Evolutionary conservation across 2,888 invertebrate genomes (phyloP).

Genomic region (Sminthurides aquaticus): DNA sequence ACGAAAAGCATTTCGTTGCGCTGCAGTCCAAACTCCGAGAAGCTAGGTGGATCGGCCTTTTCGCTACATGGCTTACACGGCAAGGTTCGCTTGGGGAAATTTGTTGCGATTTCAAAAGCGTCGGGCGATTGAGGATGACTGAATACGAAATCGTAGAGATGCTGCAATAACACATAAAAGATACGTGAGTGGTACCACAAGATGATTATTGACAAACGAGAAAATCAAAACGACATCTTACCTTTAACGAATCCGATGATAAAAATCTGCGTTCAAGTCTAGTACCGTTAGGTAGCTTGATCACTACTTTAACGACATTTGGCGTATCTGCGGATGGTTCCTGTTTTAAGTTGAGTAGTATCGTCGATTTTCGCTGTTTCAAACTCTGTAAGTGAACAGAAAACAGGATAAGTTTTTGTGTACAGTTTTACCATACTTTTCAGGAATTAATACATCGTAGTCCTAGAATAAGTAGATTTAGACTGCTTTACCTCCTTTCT

Average conservation of each 20-base stretch:
- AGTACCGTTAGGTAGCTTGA: slow-evolving; percentile 84
- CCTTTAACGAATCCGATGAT: slow-evolving; percentile 70
- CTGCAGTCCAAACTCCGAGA: slow-evolving; percentile 72
- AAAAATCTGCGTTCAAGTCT: slow-evolving; percentile 81
- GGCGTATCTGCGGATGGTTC: slow-evolving; percentile 68
- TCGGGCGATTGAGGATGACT: slow-evolving; percentile 88
- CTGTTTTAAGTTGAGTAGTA: slow-evolving; percentile 47
- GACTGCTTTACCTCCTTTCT: slow-evolving; percentile 42
- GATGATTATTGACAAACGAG: too few relatives aligned
- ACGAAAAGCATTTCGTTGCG: slow-evolving; percentile 88
- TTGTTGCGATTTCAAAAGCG: slow-evolving; percentile 89
- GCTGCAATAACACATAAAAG: slow-evolving; percentile 58
- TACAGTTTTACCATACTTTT: background rate
- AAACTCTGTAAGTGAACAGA: slow-evolving; percentile 38
- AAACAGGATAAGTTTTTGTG: background rate
- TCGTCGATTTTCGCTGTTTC: slow-evolving; percentile 47
- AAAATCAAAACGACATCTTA: too few relatives aligned
- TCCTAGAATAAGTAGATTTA: background rate
- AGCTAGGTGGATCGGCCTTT: slow-evolving; percentile 53
- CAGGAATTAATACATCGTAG: background rate
- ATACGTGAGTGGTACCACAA: too few relatives aligned
- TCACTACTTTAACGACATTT: slow-evolving; percentile 71
- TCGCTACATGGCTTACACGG: slow-evolving; percentile 54
- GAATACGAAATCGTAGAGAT: slow-evolving; percentile 89
- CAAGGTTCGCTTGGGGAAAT: slow-evolving; percentile 82